Evolutionary conservation across 2,888 invertebrate species (phyloP), one percentile per base, ranked within the genome.

Genomic region (Liopterus haemorrhoidalis): DNA sequence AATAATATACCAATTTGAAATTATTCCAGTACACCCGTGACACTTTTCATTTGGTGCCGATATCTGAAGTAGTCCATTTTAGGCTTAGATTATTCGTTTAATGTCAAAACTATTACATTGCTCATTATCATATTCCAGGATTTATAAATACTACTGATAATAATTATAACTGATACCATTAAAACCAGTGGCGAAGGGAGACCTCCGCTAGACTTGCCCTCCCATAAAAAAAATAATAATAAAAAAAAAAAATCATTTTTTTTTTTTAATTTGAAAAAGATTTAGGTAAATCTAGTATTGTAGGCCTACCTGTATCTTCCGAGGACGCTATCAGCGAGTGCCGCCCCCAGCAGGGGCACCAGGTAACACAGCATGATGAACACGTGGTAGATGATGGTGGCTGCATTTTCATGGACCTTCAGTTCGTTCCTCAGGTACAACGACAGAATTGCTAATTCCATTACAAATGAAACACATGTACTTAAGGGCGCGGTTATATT

Each of bases 311-410:
- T 74, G 69, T 82, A 89, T 72, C 85, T 78, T 49, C 88, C 88
- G 28, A 87, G 72, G 57, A 76, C 79, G 49, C 85, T 83, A 62
- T 90, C 89, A 0, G 88, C 87, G 47, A 87, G 65, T 39, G 87
- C 73, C 0, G 88, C 86, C 2, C 87, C 86, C 39, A 82, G 61
- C 16, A 87, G 57, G 0, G 88, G 87, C 57, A 81, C 79, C 35
- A 83, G 77, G 63, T 87, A 89, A 55, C 85, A 85, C 55, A 82
- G 63, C 78, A 85, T 83, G 37, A 80, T 79, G 59, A 86, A 88
- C 24, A 79, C 72, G 58, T 89, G 89, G 61, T 82, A 89, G 5
- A 85, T 74, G 2, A 85, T 76, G 0, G 86, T 88, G 0, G 87
- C 78, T 0, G 72, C 69, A 56, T 81, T 79, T 57, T 82, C 81